Percentiles rank a stretch among this genome's conserved stretches.
These are phyloP conservation scores for Drosophila nr. medialis DNA, from an alignment of 2,888 invertebrate genomes.

Conservation along the genomic window DNA sequence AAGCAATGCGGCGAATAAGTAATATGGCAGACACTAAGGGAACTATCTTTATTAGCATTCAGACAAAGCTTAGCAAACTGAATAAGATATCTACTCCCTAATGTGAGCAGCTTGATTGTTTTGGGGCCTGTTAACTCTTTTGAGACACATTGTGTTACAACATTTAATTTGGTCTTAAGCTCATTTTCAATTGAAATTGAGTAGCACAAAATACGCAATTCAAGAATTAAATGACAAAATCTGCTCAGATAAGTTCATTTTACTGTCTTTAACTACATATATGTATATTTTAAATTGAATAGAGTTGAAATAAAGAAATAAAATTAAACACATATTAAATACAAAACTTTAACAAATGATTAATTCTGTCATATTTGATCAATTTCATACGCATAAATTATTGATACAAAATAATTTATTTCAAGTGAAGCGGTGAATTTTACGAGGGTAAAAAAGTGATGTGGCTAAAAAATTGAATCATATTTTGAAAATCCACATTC, in stretches of 20 bases:
- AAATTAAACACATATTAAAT: neutral
- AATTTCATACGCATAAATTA: neutral
- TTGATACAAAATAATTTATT: neutral
- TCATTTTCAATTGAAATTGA: neutral
- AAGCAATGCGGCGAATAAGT: conserved; percentile 6
- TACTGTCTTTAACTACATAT: neutral
- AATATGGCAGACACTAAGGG: conserved; percentile 1
- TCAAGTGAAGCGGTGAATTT: neutral
- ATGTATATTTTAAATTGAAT: neutral
- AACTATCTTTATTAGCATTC: conserved; percentile 1
- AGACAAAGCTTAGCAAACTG: neutral
- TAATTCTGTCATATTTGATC: neutral
- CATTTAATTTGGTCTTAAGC: neutral
- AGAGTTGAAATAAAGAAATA: neutral
- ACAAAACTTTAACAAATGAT: neutral
- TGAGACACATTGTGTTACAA: neutral
- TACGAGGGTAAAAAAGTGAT: too few species aligned
- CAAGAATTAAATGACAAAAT: neutral
- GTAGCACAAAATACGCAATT: neutral
- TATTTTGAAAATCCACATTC: neutral
- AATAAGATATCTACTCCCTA: neutral
- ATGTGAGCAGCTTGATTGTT: neutral
- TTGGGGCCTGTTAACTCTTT: neutral
- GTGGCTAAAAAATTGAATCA: neutral
- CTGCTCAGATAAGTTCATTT: neutral